Conservation (phyloP, 2,797 vertebrate genomes). For the Huso huso region DNA sequence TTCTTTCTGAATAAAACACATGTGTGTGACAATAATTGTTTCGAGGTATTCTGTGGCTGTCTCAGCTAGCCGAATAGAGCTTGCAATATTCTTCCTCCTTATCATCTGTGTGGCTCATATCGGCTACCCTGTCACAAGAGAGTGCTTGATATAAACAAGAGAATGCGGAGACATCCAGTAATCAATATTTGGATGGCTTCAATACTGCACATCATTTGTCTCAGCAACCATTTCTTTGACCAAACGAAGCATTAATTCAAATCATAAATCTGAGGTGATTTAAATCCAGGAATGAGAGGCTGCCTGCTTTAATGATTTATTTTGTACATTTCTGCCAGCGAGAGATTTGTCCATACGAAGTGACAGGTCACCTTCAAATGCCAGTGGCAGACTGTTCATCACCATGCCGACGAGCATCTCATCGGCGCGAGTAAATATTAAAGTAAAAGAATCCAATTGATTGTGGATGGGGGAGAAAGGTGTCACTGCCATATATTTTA, state of each 20-base stretch:
- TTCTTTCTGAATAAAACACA: not conserved
- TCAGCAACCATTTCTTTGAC: constrained; percentile 96
- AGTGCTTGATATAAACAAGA: constrained; percentile 99
- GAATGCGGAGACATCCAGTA: constrained; percentile 98
- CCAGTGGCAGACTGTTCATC: constrained; percentile 99
- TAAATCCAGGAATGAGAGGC: constrained; percentile 91
- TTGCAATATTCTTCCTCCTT: constrained; percentile 83
- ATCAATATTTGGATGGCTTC: constrained; percentile 99
- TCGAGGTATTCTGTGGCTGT: constrained; percentile 42
- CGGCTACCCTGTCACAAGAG: constrained; percentile 95
- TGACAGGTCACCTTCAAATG: constrained; percentile 99
- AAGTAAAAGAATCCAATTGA: constrained; percentile 99
- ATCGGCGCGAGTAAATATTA: constrained; percentile 99
- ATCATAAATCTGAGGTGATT: constrained; percentile 99
- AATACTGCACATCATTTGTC: constrained; percentile 99
- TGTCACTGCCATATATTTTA: constrained; percentile 88
- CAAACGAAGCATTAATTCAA: constrained; percentile 99
- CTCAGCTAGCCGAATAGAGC: constrained; percentile 51
- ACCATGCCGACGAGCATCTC: constrained; percentile 99
- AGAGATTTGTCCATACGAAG: constrained; percentile 99
- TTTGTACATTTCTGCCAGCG: constrained; percentile 99
- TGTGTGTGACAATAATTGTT: not conserved
- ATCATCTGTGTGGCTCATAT: constrained; percentile 89
- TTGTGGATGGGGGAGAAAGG: constrained; percentile 91
- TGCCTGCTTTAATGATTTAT: constrained; percentile 99